These are phyloP conservation scores for Nemopilema nomurai DNA, from an alignment of 30 jellyfish, hydroid and myxozoan species.

Conservation along the genomic window DNA sequence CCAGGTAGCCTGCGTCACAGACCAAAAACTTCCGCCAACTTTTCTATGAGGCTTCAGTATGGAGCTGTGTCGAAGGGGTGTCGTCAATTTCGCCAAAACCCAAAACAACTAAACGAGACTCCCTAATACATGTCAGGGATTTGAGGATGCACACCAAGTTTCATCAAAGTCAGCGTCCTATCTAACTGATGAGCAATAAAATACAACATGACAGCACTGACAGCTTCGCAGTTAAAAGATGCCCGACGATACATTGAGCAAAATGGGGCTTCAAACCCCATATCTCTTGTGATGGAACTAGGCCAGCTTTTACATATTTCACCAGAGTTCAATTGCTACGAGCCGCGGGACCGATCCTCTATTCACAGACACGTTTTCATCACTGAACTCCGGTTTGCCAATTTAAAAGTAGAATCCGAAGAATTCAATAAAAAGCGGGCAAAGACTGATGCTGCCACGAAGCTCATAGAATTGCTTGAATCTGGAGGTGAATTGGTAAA, in stretches of 20 bases:
- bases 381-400: constrained; percentile 2
- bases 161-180: no score
- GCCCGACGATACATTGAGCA: constrained; percentile 5
- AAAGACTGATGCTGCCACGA: constrained; percentile 44
- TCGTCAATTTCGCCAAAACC: no score
- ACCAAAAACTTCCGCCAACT: no score
- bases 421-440: constrained; percentile 49
- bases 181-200: no score
- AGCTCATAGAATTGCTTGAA: neutral
- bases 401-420: neutral
- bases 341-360: constrained; percentile 21
- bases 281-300: constrained; percentile 44
- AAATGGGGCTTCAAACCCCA: constrained; percentile 31
- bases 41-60: no score
- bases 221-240: neutral
- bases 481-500: neutral
- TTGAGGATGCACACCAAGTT: no score
- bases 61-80: no score
- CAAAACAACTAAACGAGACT: no score
- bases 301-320: constrained; percentile 37
- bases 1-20: no score
- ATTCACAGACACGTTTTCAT: constrained; percentile 40
- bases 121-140: no score
- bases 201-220: neutral
- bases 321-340: constrained; percentile 30